Evolutionary conservation across 2,888 invertebrate genomes (phyloP).

Genomic region (Heliconius ethilla): DNA sequence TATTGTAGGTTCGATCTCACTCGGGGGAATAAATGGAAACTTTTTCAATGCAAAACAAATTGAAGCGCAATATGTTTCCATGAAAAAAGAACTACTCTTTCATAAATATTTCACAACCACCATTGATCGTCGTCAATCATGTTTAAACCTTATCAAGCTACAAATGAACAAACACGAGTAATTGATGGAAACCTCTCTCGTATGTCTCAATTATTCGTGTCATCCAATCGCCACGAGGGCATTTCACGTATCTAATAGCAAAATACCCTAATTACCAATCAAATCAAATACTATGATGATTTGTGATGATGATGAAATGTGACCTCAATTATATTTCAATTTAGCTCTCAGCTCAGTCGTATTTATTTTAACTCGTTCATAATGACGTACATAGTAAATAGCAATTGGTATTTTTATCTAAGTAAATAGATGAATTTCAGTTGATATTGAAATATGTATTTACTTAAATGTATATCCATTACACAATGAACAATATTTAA

Average conservation of each 20-base stretch:
- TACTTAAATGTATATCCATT: not conserved
- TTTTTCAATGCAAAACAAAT: too few species aligned
- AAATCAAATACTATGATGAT: not conserved
- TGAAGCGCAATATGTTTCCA: too few species aligned
- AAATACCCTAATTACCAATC: constrained; percentile 3
- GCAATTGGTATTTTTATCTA: not conserved
- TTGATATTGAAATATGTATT: not conserved
- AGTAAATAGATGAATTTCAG: constrained; percentile 6
- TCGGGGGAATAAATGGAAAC: too few species aligned
- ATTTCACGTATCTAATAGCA: not conserved
- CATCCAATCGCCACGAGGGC: not conserved
- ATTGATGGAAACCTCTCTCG: constrained; percentile 16
- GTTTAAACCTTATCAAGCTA: not conserved
- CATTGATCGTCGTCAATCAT: not conserved
- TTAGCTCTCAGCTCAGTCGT: not conserved
- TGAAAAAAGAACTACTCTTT: not conserved
- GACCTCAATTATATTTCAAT: not conserved
- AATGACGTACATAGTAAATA: not conserved
- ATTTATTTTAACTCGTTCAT: constrained; percentile 6
- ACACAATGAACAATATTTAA: not conserved
- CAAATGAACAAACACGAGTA: not conserved
- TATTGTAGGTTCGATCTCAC: too few species aligned
- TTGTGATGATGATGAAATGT: not conserved
- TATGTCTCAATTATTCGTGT: not conserved
- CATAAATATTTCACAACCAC: not conserved